These are phyloP conservation scores for Mycetomoellerius zeteki DNA, from an alignment of 1,140 invertebrate genomes.

Conservation along the genomic window DNA sequence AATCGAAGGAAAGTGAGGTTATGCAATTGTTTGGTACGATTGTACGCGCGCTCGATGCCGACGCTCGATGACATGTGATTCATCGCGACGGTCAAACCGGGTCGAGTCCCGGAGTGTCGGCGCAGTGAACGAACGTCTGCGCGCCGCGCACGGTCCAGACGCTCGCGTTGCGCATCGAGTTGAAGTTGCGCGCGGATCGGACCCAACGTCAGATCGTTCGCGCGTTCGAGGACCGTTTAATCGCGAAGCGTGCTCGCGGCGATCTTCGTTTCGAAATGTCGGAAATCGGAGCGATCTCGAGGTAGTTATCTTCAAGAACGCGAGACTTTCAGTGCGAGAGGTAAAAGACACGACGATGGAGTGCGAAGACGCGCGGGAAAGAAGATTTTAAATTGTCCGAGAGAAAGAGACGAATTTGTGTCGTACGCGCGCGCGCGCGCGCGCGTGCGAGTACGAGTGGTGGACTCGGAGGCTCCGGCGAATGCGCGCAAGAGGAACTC, in stretches of 20 bases:
- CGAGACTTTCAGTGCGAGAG: background rate
- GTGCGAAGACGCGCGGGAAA: background rate
- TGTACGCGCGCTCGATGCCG: slow-evolving; percentile 62
- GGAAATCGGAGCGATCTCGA: slow-evolving; percentile 21
- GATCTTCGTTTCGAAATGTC: background rate
- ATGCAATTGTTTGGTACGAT: slow-evolving; percentile 77
- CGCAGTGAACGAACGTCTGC: slow-evolving; percentile 2
- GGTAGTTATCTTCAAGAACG: background rate
- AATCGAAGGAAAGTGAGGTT: slow-evolving; percentile 74
- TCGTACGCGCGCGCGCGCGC: slow-evolving; percentile 35
- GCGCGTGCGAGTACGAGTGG: background rate
- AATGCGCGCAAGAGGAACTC: slow-evolving; percentile 66
- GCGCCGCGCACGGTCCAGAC: background rate
- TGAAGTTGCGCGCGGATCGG: slow-evolving; percentile 3
- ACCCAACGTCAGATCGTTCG: background rate
- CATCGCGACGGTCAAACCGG: slow-evolving; percentile 23
- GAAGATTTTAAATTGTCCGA: background rate
- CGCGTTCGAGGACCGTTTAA: background rate
- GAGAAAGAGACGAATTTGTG: background rate
- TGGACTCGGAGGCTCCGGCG: slow-evolving; percentile 53
- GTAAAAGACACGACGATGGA: background rate
- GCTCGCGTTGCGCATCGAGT: background rate
- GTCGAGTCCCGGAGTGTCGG: background rate
- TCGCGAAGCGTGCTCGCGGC: background rate
- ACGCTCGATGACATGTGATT: slow-evolving; percentile 72